Base-by-base conservation (phyloP, 92 coral and sea anemone species). In the Palythoa grandis region DNA sequence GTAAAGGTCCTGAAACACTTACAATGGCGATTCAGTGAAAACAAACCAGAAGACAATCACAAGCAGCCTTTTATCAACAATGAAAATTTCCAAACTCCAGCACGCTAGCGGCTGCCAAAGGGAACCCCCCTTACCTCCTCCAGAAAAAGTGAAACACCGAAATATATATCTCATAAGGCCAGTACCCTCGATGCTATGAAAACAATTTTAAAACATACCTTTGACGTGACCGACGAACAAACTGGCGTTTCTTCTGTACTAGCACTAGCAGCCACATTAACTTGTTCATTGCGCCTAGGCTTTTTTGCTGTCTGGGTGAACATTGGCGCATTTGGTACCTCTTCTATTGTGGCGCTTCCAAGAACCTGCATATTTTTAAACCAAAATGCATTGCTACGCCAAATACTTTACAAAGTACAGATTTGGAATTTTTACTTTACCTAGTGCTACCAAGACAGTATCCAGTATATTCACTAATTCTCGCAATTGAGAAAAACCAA, bases 251-350 rank as follows among this genome's bases (percentile, higher is more conserved):
- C 63, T 19, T 75, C 61, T 20, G 61, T 20, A 52, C 61, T 75
- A 52, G 79, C 37, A 52, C 79, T 75, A 0, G 61, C 77, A 23
- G 15, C 53, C 52, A 14, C 76, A 72, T 72, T 40, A 72, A 72
- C 20, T 72, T 72, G 76, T n/a, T 75, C 57, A 20, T 48, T 48
- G 61, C 63, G 79, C 40, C 63, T 75, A 7, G 79, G 60, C 79
- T 52, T 75, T 24, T 75, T 75, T 52, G 79, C 79, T 75, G 79
- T 63, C 63, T 75, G 60, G 60, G 61, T 52, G 63, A 75, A 75
- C 79, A 75, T 75, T 37, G 79, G 79, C 79, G n/a, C 79, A 52
- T 52, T 75, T 52, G 79, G 79, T 10, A 75, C 79, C 63, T 75
- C 63, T 52, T 75, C 79, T 48, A 52, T n/a, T n/a, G 79, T 75